These are phyloP conservation scores for Drosophila chauvacae DNA, from an alignment of 1,140 invertebrate genomes.

Conservation along the genomic window DNA sequence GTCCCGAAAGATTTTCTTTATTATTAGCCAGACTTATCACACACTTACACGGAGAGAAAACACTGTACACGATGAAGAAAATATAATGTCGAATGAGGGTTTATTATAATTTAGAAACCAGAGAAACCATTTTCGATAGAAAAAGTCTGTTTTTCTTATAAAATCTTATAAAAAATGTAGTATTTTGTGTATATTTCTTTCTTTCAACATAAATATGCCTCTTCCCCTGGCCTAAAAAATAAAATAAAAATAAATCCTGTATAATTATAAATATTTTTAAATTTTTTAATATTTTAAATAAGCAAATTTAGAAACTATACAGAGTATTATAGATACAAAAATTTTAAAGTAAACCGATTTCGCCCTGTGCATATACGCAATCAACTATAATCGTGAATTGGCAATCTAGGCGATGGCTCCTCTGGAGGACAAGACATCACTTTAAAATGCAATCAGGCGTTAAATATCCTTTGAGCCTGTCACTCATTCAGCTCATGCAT, in stretches of 20 bases:
- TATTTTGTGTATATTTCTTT: background rate
- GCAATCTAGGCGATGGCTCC: constrained; percentile 50
- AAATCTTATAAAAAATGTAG: no score
- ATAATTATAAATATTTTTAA: no score
- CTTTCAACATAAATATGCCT: background rate
- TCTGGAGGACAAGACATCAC: constrained; percentile 51
- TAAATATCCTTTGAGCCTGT: constrained; percentile 75
- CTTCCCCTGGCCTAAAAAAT: accelerated
- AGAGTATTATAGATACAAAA: background rate
- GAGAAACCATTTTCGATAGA: background rate
- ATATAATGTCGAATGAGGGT: no score
- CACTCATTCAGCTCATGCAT: constrained; percentile 65
- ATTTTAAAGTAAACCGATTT: background rate
- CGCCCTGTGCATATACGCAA: constrained; percentile 22
- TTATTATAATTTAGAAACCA: background rate
- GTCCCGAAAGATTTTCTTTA: constrained; percentile 50
- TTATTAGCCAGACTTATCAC: constrained; percentile 52
- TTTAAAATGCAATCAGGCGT: constrained; percentile 75
- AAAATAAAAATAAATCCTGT: no score
- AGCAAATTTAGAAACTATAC: background rate
- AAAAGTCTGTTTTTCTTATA: no score
- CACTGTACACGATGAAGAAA: no score
- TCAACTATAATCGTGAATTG: constrained; percentile 43
- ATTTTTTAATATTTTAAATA: background rate
- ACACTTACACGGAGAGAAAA: constrained; percentile 11